Evolutionary conservation across 2,888 invertebrate species (phyloP), one percentile per base, ranked within the genome.

Genomic region (Tenthredo amoena): DNA sequence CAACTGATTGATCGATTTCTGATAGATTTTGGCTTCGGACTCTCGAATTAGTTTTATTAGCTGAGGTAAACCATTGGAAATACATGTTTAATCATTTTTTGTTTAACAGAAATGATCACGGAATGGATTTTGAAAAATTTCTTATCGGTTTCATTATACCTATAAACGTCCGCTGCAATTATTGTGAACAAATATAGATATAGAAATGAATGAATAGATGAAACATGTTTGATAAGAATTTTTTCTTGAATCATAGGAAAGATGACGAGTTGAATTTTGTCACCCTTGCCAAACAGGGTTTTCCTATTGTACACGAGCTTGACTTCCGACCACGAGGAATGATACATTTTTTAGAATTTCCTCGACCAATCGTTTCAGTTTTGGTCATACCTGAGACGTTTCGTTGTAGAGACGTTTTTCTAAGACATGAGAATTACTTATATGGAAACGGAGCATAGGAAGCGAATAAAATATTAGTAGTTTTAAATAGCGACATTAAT

Each of bases 281-380:
- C 7, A 71, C 10, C n/a, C 18, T 71, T n/a, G 71, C 3, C 71
- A 71, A 9, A 71, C 31, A 71, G 26, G 21, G 9, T 26, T 26
- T 9, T 62, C 2, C 26, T 62, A 10, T 62, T 55, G 62, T 26
- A 26, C 26, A 62, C 21, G 9, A 31, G 26, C 26, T 34, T 77
- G 77, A 77, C 77, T 77, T 77, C 77, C 77, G 77, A 77, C 77
- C 77, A 77, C 55, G 77, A 77, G 77, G 31, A 77, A 77, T 77
- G 55, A 31, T 3, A 9, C 55, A 4, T 77, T 50, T 55, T 74
- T 6, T 21, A 10, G 0, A 74, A 74, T 74, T n/a, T 43, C 12
- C 26, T n/a, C 43, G 12, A 43, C 15, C 12, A 9, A 55, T 50
- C 26, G 55, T 50, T 6, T 77, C 26, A 12, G 55, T 10, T 26